Percentiles rank a stretch among this genome's conserved stretches.
phyloP scores from a whole-genome alignment of 2,888 invertebrate genomes.

The Oeneis ivallda region DNA sequence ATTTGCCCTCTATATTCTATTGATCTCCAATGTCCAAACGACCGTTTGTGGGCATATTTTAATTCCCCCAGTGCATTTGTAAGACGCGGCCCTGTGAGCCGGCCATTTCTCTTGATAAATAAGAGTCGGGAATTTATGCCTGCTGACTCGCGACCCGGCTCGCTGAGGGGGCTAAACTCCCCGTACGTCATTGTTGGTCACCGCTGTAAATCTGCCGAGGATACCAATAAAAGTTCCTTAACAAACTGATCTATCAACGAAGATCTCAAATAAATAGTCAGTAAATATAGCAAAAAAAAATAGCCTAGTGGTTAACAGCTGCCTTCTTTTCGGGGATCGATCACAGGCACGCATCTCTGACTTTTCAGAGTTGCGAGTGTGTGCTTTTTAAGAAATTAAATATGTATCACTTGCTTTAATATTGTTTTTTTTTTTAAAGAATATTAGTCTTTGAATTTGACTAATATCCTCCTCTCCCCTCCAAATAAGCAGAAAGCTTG shows the following conservation, averaged over 20 bases:
- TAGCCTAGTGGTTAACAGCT: too few relatives aligned
- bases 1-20: conserved; percentile 1
- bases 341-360: too few relatives aligned
- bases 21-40: conserved; percentile 3
- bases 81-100: conserved; percentile 37
- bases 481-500: too few relatives aligned
- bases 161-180: conserved; percentile 29
- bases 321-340: too few relatives aligned
- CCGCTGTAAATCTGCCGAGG: conserved; percentile 20
- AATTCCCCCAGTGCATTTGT: conserved; percentile 35
- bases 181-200: conserved; percentile 29
- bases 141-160: conserved; percentile 27
- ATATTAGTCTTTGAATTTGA: too few relatives aligned
- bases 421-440: too few relatives aligned
- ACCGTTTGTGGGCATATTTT: conserved; percentile 27
- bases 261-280: not conserved
- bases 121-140: conserved; percentile 46
- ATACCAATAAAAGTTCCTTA: conserved; percentile 14
- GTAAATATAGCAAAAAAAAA: not conserved
- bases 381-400: too few relatives aligned
- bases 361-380: too few relatives aligned
- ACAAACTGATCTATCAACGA: conserved; percentile 7
- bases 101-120: conserved; percentile 56
- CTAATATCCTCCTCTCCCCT: too few relatives aligned
- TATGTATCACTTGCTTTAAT: too few relatives aligned